Evolutionary conservation across 2,888 invertebrate genomes (phyloP).

Genomic region (Parnassius apollo): DNA sequence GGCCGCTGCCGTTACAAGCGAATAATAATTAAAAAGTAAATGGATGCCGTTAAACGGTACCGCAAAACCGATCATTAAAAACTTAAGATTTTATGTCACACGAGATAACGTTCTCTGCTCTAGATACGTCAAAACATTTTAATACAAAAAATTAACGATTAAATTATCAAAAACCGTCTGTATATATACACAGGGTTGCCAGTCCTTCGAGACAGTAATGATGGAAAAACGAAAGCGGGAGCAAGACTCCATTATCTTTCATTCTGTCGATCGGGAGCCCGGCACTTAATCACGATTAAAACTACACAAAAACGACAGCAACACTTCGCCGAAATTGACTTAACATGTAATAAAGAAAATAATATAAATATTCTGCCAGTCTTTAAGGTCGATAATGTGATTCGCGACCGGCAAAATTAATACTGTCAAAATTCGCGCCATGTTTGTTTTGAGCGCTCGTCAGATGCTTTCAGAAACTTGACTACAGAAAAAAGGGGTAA

Average conservation of each 20-base stretch:
- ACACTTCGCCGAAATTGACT: slow-evolving; percentile 32
- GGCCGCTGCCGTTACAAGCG: background rate
- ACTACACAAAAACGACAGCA: slow-evolving; percentile 45
- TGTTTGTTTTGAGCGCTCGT: slow-evolving; percentile 69
- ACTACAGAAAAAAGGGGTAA: slow-evolving; percentile 65
- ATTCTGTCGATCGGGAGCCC: slow-evolving; percentile 59
- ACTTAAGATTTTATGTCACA: slow-evolving; percentile 13
- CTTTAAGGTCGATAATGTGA: slow-evolving; percentile 34
- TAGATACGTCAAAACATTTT: slow-evolving; percentile 25
- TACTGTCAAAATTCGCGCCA: slow-evolving; percentile 46
- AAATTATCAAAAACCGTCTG: slow-evolving; percentile 26
- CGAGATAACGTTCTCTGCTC: slow-evolving; percentile 25
- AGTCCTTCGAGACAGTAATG: slow-evolving; percentile 50
- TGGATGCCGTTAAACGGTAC: slow-evolving; percentile 17
- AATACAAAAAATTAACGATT: slow-evolving; percentile 18
- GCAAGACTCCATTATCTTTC: slow-evolving; percentile 60
- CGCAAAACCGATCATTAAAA: slow-evolving; percentile 15
- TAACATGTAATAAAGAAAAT: slow-evolving; percentile 31
- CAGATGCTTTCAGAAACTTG: slow-evolving; percentile 63
- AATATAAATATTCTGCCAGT: slow-evolving; percentile 21
- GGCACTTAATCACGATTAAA: slow-evolving; percentile 63
- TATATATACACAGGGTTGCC: slow-evolving; percentile 38
- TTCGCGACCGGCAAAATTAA: slow-evolving; percentile 39
- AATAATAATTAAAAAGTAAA: slow-evolving; percentile 5
- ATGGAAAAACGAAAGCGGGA: slow-evolving; percentile 70